Base-by-base conservation (phyloP, 2,888 invertebrate genomes). In the Cosmorhoe ocellata region DNA sequence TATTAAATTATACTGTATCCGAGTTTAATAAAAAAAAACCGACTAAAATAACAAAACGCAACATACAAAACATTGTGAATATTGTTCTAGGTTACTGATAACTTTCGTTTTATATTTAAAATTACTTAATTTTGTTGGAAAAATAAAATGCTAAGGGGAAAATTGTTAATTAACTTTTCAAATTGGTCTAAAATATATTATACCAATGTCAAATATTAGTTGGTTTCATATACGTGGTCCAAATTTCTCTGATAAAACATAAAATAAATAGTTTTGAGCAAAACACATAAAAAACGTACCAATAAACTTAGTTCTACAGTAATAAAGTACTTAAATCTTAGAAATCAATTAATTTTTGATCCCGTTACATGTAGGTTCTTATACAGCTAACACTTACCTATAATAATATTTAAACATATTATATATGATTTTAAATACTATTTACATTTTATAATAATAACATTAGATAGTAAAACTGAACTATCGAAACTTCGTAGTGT, bases 401-500 rank as follows among this genome's bases (percentile, higher is more conserved):
- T 2, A 32, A 34, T 34, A 36, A 37, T 10, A 33, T 42, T 41
- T 77, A 74, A 69, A 67, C 69, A 73, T 74, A 37, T 71, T 69
- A 75, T 33, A 26, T 33, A 33, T 27, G 18, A 76, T 74, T 75
- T 76, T 64, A 51, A 39, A 66, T 72, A 51, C 59, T 86, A 83
- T 86, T 79, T 87, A 84, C 84, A 85, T 67, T 48, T 26, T 26
- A 27, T 67, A 78, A 84, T 79, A 79, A 73, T 52, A 47, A 52
- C 43, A 43, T 80, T 75, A 76, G 59, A 76, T 83, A 85, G 79
- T 84, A 86, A 88, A 89, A 85, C 85, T 77, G 84, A 87, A 82
- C 82, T 84, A 84, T 84, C 86, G 87, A 89, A 88, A 85, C 82
- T 86, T 88, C 86, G 85, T 88, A 89, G 86, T 88, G 87, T 87